phyloP scores from a whole-genome alignment of 2,797 vertebrate species.

The Enteromius afrohamiltoni region DNA sequence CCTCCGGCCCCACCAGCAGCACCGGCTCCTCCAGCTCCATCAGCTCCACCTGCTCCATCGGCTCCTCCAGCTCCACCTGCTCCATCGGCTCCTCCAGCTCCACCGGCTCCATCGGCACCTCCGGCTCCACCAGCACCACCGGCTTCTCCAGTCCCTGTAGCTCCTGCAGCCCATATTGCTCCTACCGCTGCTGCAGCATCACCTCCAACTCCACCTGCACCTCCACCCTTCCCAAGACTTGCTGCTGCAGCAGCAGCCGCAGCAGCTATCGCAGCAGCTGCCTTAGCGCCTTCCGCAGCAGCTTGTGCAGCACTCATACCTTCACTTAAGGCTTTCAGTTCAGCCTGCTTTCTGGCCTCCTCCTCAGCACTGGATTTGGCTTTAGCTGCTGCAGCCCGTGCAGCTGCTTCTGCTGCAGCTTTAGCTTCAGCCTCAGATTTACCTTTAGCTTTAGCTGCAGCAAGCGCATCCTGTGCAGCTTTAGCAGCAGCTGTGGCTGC shows the following conservation, averaged over 20 bases:
- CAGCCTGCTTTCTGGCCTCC: conserved; percentile 64
- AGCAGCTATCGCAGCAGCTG: conserved; percentile 4
- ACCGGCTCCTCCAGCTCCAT: background rate
- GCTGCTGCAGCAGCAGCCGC: conserved; percentile 24
- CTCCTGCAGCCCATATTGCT: background rate
- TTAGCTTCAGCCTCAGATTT: conserved; percentile 60
- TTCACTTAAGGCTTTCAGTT: conserved; percentile 36
- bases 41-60: background rate
- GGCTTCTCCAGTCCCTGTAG: background rate
- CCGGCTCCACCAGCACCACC: conserved; percentile 7
- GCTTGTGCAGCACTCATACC: conserved; percentile 40
- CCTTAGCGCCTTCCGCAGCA: conserved; percentile 47
- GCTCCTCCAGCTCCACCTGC: background rate
- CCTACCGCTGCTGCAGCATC: background rate
- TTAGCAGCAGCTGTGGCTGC: conserved; percentile 46
- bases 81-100: background rate
- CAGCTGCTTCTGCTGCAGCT: conserved; percentile 62
- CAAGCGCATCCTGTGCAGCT: conserved; percentile 39
- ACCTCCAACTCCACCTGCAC: background rate
- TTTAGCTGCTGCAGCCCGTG: conserved; percentile 56
- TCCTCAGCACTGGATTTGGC: conserved; percentile 56
- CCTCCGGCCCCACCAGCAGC: conserved; percentile 44
- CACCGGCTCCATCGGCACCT: rapidly evolving
- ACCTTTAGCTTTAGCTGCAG: conserved; percentile 51
- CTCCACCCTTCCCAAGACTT: conserved; percentile 17